Evolutionary conservation across 1,140 invertebrate genomes (phyloP).

Genomic region (Planococcus citri): DNA sequence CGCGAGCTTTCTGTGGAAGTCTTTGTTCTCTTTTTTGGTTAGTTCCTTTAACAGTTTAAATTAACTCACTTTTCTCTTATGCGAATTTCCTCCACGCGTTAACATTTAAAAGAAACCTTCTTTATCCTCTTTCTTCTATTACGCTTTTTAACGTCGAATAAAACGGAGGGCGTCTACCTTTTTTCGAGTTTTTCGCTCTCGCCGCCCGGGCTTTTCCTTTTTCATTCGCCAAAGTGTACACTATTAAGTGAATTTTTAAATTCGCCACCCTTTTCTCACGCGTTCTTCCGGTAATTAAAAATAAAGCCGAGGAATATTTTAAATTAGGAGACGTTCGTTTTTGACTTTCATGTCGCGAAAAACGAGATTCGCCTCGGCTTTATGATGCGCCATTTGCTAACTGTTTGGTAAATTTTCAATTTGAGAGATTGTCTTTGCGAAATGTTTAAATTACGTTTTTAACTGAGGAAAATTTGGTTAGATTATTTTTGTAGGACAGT

Average conservation of each 20-base stretch:
- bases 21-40: constrained; percentile 13
- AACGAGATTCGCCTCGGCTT: neutral
- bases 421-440: no score
- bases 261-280: neutral
- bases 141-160: neutral
- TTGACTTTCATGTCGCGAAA: neutral
- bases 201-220: constrained; percentile 23
- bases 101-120: constrained; percentile 15
- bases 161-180: neutral
- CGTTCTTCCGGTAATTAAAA: constrained; percentile 5
- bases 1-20: neutral
- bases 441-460: no score
- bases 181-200: neutral
- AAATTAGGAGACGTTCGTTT: neutral
- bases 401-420: neutral
- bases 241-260: constrained; percentile 4
- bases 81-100: constrained; percentile 12
- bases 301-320: constrained; percentile 3
- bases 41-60: constrained; percentile 17
- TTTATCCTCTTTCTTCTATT: constrained; percentile 10
- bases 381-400: no score
- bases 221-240: constrained; percentile 25
- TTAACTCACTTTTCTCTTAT: constrained; percentile 19
- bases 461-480: no score
- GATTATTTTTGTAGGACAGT: no score